These are phyloP conservation scores for Drosophila nasuta DNA, from an alignment of 1,140 invertebrate genomes.

Conservation along the genomic window DNA sequence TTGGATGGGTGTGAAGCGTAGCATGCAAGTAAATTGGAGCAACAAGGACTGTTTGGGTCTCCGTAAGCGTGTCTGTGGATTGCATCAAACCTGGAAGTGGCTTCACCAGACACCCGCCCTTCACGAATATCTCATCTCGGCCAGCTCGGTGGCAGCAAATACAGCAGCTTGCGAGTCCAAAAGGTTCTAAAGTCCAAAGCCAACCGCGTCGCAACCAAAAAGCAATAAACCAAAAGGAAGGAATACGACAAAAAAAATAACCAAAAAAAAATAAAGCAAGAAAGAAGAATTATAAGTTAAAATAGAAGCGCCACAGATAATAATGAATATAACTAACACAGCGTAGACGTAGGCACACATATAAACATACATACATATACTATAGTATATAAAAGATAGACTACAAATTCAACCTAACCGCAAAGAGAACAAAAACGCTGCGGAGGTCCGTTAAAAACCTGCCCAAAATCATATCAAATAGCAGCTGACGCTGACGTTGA, in stretches of 20 bases:
- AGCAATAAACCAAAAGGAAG: conserved; percentile 71
- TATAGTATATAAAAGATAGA: conserved; percentile 34
- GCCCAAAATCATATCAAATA: conserved; percentile 46
- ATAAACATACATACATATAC: conserved; percentile 9
- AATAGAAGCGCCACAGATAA: conserved; percentile 56
- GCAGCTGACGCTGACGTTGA: conserved; percentile 57
- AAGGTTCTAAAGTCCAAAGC: conserved; percentile 71
- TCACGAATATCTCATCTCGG: conserved; percentile 93
- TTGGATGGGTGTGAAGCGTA: conserved; percentile 85
- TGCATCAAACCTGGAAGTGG: conserved; percentile 97
- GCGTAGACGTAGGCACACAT: conserved; percentile 19
- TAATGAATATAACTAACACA: conserved; percentile 52
- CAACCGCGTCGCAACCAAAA: conserved; percentile 38
- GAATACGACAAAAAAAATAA: conserved; percentile 42
- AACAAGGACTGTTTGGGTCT: conserved; percentile 93
- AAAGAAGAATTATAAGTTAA: conserved; percentile 45
- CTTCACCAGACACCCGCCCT: conserved; percentile 94
- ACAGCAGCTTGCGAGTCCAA: conserved; percentile 76
- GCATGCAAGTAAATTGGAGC: conserved; percentile 72
- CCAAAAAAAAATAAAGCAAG: conserved; percentile 37
- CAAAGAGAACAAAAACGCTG: conserved; percentile 36
- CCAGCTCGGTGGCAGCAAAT: conserved; percentile 90
- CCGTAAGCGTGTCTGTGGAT: conserved; percentile 92
- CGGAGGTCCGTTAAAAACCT: conserved; percentile 32
- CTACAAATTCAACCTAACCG: conserved; percentile 62